Conservation (phyloP, 2,888 invertebrate species). For the Drosophila merina region DNA sequence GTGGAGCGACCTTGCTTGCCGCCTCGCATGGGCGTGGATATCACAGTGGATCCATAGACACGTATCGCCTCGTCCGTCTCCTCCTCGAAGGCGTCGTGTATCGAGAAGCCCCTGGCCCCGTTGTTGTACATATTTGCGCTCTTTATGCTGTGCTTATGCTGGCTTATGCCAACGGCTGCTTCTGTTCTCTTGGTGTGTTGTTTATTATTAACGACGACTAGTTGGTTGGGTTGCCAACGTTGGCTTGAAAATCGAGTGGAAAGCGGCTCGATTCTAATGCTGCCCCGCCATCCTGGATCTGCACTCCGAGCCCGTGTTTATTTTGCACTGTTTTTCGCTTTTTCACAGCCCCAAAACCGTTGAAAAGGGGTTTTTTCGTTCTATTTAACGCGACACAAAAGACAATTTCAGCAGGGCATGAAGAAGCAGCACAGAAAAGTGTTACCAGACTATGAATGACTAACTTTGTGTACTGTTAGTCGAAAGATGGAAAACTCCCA, state of each 20-base stretch:
- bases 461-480: too few species aligned
- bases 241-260: slow-evolving; percentile 21
- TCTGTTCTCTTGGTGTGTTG: slow-evolving; percentile 31
- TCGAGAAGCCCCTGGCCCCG: slow-evolving; percentile 87
- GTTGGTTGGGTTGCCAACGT: slow-evolving; percentile 42
- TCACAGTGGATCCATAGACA: slow-evolving; percentile 91
- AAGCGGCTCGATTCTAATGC: slow-evolving; percentile 31
- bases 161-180: slow-evolving; percentile 36
- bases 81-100: slow-evolving; percentile 93
- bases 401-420: slow-evolving; percentile 37
- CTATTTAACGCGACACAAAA: slow-evolving; percentile 71
- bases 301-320: slow-evolving; percentile 40
- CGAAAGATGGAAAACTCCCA: too few species aligned
- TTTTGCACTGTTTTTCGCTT: slow-evolving; percentile 36
- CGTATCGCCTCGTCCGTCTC: slow-evolving; percentile 93
- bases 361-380: slow-evolving; percentile 61
- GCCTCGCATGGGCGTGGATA: slow-evolving; percentile 88
- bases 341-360: slow-evolving; percentile 45
- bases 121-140: slow-evolving; percentile 68
- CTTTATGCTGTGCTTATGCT: slow-evolving; percentile 40
- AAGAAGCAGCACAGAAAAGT: slow-evolving; percentile 30
- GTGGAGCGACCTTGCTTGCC: slow-evolving; percentile 85
- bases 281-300: slow-evolving; percentile 53
- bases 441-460: slow-evolving; percentile 10
- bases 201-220: slow-evolving; percentile 42